Base-by-base conservation (phyloP, 2,888 invertebrate genomes). In the Drosophila birchii region DNA sequence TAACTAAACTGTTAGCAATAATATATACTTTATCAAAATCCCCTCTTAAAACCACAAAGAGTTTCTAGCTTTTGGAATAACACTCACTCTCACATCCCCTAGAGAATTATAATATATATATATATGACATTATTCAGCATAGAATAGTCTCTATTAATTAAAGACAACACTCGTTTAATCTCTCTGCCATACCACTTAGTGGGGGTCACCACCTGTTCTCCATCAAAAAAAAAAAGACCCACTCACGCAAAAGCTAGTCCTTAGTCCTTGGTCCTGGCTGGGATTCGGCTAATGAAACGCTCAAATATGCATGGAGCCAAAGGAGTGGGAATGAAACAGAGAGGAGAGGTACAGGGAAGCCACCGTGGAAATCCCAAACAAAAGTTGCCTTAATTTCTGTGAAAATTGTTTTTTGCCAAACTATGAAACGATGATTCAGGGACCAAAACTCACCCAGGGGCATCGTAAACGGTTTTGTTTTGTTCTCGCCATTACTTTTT, bases 381-480 rank as follows among this genome's bases (percentile, higher is more conserved):
- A n/a, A 62, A 38, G 34, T 45, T 29, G 41, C 34, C 71, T 38
- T 71, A 58, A 75, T 75, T 64, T 74, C 38, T 47, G 45, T 55
- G 58, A 56, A 74, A 76, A 78, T 75, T 55, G 39, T 56, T 59
- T 73, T 73, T n/a, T 56, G 36, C 26, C 53, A 75, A 76, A 76
- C 67, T 75, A 75, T 78, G 45, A 69, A 75, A 69, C 39, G 36
- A 60, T 56, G 49, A 64, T 64, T 73, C 36, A 12, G 14, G 12
- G 51, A 53, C 51, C 51, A 6, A 36, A 53, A n/a, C 44, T 68
- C 20, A n/a, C 44, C 67, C 56, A 12, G 5, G 57, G 39, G 67
- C 71, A 41, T 38, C 64, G 63, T 49, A 43, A 41, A 44, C 43
- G 59, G 12, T 70, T 53, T 54, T 61, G 69, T 56, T 62, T 41